Evolutionary conservation across 2,797 vertebrate species (phyloP).

Genomic region (Enteromius argenteus): DNA sequence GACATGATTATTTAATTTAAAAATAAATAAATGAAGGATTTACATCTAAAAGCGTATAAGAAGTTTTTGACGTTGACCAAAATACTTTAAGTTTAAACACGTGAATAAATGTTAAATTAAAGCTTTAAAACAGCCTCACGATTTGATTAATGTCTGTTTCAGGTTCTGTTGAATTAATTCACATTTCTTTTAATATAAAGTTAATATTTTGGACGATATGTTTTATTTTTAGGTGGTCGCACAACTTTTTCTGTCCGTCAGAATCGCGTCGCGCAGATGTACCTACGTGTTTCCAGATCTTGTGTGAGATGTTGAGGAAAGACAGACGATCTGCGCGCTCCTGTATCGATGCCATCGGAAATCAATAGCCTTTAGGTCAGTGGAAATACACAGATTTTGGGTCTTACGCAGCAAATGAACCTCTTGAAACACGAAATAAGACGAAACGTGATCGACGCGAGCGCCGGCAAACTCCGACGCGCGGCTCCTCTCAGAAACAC

Average conservation of each 20-base stretch:
- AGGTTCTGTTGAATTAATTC: not conserved
- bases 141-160: not conserved
- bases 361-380: slow-evolving; percentile 65
- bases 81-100: not conserved
- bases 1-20: not conserved
- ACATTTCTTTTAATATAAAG: not conserved
- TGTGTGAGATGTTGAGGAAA: slow-evolving; percentile 13
- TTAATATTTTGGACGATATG: not conserved
- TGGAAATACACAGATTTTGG: slow-evolving; percentile 56
- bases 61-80: not conserved
- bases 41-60: not conserved
- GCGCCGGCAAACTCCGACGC: not conserved
- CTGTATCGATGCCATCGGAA: slow-evolving; percentile 63
- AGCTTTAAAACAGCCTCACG: not conserved
- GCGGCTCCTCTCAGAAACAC: not conserved
- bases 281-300: not conserved
- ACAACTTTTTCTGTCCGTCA: not conserved
- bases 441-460: slow-evolving; percentile 26
- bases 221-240: not conserved
- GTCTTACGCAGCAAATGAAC: slow-evolving; percentile 39
- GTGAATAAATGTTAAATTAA: not conserved
- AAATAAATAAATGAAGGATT: not conserved
- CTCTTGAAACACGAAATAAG: slow-evolving; percentile 49
- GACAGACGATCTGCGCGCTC: slow-evolving; percentile 32
- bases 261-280: no score